phyloP scores from a whole-genome alignment of 2,797 vertebrate species.

The Sciaenops ocellatus region DNA sequence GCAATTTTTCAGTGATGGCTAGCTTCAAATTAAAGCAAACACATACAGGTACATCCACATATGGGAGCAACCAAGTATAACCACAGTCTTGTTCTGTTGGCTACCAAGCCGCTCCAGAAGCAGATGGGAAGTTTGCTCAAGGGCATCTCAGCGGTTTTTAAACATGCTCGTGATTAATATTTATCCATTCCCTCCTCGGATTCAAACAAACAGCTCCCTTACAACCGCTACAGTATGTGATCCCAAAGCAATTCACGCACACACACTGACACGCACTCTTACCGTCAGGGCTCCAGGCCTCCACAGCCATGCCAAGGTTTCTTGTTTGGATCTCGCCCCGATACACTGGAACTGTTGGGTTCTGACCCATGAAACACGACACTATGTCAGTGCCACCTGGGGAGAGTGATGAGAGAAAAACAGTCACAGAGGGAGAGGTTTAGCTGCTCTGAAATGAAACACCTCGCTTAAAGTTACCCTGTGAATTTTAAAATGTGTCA shows the following conservation, averaged over 20 bases:
- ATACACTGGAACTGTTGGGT: constrained; percentile 91
- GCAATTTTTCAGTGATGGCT: neutral
- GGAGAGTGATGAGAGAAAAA: constrained; percentile 23
- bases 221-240: neutral
- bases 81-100: constrained; percentile 1
- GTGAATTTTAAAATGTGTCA: neutral
- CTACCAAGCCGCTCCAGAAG: constrained; percentile 6
- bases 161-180: constrained; percentile 3
- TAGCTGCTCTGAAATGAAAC: constrained; percentile 7
- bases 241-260: neutral
- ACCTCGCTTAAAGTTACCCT: neutral
- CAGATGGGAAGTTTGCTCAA: constrained; percentile 32
- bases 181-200: neutral
- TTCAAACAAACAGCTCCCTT: constrained; percentile 2
- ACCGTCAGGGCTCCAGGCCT: constrained; percentile 94
- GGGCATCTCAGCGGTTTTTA: constrained; percentile 6
- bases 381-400: constrained; percentile 97
- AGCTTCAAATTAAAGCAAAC: neutral
- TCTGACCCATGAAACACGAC: constrained; percentile 98
- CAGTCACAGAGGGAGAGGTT: constrained; percentile 10
- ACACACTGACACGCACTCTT: constrained; percentile 21
- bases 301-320: constrained; percentile 95
- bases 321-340: constrained; percentile 95
- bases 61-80: constrained; percentile 8
- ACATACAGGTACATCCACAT: neutral